Base-by-base conservation (phyloP, 2,888 invertebrate genomes). In the Sisyra nigra region DNA sequence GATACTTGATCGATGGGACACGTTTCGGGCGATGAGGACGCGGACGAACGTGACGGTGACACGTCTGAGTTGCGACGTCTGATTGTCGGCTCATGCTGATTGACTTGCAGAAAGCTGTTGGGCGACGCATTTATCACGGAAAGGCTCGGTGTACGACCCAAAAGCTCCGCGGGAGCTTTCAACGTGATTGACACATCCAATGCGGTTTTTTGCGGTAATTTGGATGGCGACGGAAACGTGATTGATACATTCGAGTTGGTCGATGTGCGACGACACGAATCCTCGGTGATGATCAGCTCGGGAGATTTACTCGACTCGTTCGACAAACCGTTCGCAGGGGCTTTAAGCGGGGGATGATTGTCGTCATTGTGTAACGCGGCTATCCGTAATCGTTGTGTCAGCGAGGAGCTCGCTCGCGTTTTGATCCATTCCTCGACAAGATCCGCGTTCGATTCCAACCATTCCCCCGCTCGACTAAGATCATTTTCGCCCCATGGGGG, bases 341-440 rank as follows among this genome's bases (percentile, higher is more conserved):
- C 54, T 50, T 57, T 58, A 35, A 59, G 55, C 40, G 56, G 55
- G 48, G 56, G 56, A 36, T n/a, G 13, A 7, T 7, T 15, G 15
- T 14, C 34, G 11, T 15, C 34, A n/a, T 34, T 34, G 15, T 33
- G 11, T 13, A 13, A 9, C 56, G 54, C 29, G 61, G 53, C 44
- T 58, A 60, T 45, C 52, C 74, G 73, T 55, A 81, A 58, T 53
- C 73, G 67, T 49, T 68, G 66, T 48, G 77, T 63, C 49, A 79
- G 71, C 49, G 81, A 80, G 2, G 71, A 64, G 45, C 73, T 72
- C 7, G 86, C 86, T 56, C 78, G 78, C 51, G 86, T 82, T 44
- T 72, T 71, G 49, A 87, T 64, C 80, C 85, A 88, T 54, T 72
- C 71, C 58, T 86, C 85, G 53, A 83, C 69, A 40, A 76, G 66